These are phyloP conservation scores for Polydrusus cervinus DNA, from an alignment of 2,888 invertebrate species.

Conservation along the genomic window DNA sequence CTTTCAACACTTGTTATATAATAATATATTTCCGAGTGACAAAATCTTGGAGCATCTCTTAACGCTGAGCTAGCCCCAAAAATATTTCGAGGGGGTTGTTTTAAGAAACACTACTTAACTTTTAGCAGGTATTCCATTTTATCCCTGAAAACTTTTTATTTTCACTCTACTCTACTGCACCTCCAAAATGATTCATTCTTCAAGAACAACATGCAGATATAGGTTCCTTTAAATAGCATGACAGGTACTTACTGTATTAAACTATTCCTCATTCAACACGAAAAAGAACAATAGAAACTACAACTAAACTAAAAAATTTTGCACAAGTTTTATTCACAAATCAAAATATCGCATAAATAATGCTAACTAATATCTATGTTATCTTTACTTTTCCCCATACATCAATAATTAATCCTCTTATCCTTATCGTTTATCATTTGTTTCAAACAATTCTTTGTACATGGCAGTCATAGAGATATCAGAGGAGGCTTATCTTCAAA, in stretches of 20 bases:
- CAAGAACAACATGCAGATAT: no score
- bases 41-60: no score
- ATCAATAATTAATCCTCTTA: constrained; percentile 17
- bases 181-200: no score
- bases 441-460: constrained; percentile 1
- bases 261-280: neutral
- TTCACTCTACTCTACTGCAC: no score
- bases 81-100: no score
- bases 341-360: constrained; percentile 12
- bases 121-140: no score
- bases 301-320: neutral
- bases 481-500: neutral
- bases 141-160: no score
- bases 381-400: constrained; percentile 2
- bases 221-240: neutral
- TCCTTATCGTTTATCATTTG: constrained; percentile 13
- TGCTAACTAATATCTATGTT: constrained; percentile 5
- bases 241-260: constrained; percentile 13
- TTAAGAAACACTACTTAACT: no score
- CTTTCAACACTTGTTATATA: no score
- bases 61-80: no score
- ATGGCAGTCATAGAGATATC: neutral
- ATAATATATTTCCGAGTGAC: no score
- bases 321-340: constrained; percentile 11
- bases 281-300: neutral